Percentiles rank a stretch among this genome's conserved stretches.
These are phyloP conservation scores for Hippoglossus hippoglossus DNA, from an alignment of 2,797 vertebrate genomes.

Conservation along the genomic window DNA sequence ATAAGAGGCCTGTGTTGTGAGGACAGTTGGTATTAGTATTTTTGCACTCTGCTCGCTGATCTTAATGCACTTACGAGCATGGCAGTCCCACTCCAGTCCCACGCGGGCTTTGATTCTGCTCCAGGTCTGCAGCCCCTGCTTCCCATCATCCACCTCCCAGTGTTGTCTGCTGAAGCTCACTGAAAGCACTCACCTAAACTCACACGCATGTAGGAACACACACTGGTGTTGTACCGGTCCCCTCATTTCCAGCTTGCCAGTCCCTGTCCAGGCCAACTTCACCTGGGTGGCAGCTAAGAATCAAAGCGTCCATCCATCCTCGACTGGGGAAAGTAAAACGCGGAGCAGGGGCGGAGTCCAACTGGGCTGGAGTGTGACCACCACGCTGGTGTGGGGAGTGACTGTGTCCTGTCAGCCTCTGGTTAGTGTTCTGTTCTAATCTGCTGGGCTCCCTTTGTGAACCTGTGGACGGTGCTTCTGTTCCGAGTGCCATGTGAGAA, in stretches of 20 bases:
- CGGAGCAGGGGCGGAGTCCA: conserved; percentile 38
- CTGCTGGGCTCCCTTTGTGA: conserved; percentile 84
- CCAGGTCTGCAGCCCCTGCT: conserved; percentile 57
- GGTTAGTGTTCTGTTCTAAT: conserved; percentile 84
- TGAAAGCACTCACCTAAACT: conserved; percentile 34
- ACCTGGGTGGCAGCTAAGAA: conserved; percentile 73
- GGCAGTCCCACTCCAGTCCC: conserved; percentile 73
- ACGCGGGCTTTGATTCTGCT: conserved; percentile 61
- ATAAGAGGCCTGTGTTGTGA: conserved; percentile 82
- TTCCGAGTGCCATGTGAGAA: conserved; percentile 83
- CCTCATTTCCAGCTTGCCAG: conserved; percentile 56
- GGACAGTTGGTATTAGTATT: conserved; percentile 85
- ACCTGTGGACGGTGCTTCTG: conserved; percentile 85
- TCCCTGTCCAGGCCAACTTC: conserved; percentile 54
- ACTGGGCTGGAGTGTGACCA: conserved; percentile 70
- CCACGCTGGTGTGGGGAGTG: conserved; percentile 81
- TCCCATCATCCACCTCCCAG: conserved; percentile 57
- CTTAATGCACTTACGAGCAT: conserved; percentile 83
- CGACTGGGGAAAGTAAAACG: conserved; percentile 53
- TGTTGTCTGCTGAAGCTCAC: conserved; percentile 53
- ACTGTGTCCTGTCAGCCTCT: conserved; percentile 81
- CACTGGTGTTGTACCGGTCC: conserved; percentile 30
- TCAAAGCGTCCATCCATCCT: conserved; percentile 68
- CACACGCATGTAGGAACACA: conserved; percentile 13
- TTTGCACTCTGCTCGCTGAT: conserved; percentile 88